Evolutionary conservation across 2,797 vertebrate genomes (phyloP).

Genomic region (Artibeus lituratus): DNA sequence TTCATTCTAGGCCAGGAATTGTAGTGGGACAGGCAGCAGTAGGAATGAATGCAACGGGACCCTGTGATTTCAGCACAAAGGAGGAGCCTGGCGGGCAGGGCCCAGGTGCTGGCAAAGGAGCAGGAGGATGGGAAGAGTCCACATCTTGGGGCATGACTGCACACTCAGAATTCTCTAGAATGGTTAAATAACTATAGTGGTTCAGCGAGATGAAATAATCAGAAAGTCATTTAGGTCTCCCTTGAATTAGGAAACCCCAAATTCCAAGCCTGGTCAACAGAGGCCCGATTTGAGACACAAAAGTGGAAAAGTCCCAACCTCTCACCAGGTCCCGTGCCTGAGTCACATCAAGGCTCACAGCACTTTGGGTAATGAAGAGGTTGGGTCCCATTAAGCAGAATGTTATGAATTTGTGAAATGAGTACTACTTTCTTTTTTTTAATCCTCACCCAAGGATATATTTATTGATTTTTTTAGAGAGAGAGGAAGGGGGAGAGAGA

Average conservation of each 20-base stretch:
- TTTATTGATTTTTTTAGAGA: no score
- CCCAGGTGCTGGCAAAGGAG: no score
- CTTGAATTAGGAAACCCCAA: background rate
- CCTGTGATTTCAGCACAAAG: background rate
- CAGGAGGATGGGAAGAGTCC: no score
- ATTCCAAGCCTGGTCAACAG: background rate
- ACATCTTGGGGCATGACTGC: background rate
- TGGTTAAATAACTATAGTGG: background rate
- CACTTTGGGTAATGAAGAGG: background rate
- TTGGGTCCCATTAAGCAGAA: background rate
- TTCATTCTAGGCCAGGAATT: background rate
- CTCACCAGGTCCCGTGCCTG: background rate
- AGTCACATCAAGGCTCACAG: background rate
- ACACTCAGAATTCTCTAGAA: background rate
- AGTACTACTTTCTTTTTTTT: background rate
- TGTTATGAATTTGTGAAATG: background rate
- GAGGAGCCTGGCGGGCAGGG: background rate
- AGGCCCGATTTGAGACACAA: background rate
- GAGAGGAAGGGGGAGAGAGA: no score
- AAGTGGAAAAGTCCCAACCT: background rate
- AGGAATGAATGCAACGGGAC: background rate
- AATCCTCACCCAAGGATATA: no score
- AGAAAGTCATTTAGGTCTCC: background rate
- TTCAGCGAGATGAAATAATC: background rate
- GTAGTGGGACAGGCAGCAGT: background rate